phyloP scores from a whole-genome alignment of 2,888 invertebrate species.

The Nephrotoma appendiculata region DNA sequence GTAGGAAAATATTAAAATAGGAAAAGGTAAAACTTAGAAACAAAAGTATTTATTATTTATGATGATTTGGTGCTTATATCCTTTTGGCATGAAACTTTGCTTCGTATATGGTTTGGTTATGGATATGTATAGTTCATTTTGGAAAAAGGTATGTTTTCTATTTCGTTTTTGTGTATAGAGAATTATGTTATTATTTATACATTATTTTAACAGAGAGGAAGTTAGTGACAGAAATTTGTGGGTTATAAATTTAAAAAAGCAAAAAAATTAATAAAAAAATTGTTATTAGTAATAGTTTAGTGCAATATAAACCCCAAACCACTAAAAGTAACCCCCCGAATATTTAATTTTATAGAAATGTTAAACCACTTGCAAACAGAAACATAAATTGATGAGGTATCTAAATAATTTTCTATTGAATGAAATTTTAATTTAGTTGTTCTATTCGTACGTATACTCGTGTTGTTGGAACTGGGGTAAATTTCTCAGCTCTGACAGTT shows the following conservation, averaged over 20 bases:
- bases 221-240: background rate
- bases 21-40: background rate
- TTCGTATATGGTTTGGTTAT: background rate
- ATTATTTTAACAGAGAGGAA: background rate
- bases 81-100: background rate
- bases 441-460: background rate
- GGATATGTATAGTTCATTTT: background rate
- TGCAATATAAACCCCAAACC: background rate
- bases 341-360: background rate
- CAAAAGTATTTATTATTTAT: background rate
- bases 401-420: background rate
- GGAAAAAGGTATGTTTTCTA: background rate
- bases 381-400: background rate
- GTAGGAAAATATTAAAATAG: background rate
- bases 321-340: background rate
- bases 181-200: background rate
- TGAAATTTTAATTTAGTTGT: background rate
- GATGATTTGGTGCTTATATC: background rate
- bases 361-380: background rate
- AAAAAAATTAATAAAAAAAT: background rate
- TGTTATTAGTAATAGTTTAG: background rate
- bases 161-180: background rate
- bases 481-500: no score
- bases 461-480: no score
- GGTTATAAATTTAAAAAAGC: background rate